Base-by-base conservation (phyloP, 2,888 invertebrate genomes). In the Brenthis daphne region DNA sequence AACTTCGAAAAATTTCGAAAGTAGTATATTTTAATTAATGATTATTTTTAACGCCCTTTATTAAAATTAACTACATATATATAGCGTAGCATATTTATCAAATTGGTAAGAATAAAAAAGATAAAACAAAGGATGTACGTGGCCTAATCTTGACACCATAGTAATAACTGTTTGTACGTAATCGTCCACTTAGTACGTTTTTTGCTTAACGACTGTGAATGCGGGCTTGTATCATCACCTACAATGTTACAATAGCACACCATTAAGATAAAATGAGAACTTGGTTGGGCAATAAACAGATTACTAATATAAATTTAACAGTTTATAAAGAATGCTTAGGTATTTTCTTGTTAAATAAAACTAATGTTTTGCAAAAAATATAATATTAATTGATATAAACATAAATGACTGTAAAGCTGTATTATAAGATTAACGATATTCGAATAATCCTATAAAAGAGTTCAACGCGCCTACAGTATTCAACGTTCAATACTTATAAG, bases 381-480 rank as follows among this genome's bases (percentile, higher is more conserved):
- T 51, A 2, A 3, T 51, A 51, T 13, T 6, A 1, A 51, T n/a
- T 51, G 51, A 51, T 51, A n/a, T 16, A n/a, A 16, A 51, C 16
- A 51, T 16, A 51, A n/a, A 6, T 51, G 1, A 51, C 1, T 51
- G 14, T 51, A n/a, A n/a, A 51, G 12, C 4, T n/a, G n/a, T 51
- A 1, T n/a, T 5, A 51, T n/a, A n/a, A n/a, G 51, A n/a, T n/a
- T 51, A 14, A 8, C 37, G 2, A 11, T 50, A 60, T 1, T 16
- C 0, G 4, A 60, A 16, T 8, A 37, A 13, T 61, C 64, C 8
- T 68, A 68, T 33, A 72, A 73, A 73, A 73, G 75, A 76, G 61
- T 70, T 76, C 75, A 73, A 75, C 75, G 75, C 74, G 75, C 54
- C 33, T n/a, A 63, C 63, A 11, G 53, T 53, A 4, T 13, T 50